Evolutionary conservation across 2,888 invertebrate genomes (phyloP).

Genomic region (Thymelicus lineola): DNA sequence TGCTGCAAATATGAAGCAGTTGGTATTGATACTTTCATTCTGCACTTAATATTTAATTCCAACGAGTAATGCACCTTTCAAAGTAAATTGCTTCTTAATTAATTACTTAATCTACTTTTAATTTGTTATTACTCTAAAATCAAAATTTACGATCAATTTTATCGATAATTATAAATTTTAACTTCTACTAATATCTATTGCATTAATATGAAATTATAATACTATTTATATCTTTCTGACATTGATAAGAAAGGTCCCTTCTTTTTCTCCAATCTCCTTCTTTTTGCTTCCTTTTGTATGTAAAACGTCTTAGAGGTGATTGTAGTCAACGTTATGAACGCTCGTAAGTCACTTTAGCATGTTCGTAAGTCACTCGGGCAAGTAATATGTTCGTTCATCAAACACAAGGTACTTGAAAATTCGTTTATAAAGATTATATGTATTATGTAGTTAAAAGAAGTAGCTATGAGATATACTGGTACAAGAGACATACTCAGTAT

Average conservation of each 20-base stretch:
- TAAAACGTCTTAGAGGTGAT: neutral
- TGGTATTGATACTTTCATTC: no score
- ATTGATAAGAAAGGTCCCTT: no score
- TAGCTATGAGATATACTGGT: slow-evolving; percentile 40
- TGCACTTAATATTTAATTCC: no score
- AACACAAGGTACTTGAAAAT: neutral
- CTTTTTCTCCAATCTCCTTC: no score
- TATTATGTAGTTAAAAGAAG: slow-evolving; percentile 6
- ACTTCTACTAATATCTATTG: no score
- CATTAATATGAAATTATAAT: no score
- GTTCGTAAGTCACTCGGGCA: neutral
- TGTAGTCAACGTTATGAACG: neutral
- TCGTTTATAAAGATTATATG: neutral
- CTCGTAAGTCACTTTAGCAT: neutral
- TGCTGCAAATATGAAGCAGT: neutral
- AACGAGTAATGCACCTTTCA: no score
- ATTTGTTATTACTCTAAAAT: neutral
- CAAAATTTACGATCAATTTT: neutral
- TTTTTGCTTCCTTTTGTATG: neutral
- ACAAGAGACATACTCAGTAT: slow-evolving; percentile 29
- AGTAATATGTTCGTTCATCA: neutral
- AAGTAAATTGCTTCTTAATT: no score
- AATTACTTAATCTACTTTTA: no score
- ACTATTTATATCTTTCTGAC: no score
- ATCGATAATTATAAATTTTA: neutral